Evolutionary conservation across 2,113 vertebrate species (phyloP), one percentile per base, ranked within the genome.

Genomic region (Sinosuthora webbiana): DNA sequence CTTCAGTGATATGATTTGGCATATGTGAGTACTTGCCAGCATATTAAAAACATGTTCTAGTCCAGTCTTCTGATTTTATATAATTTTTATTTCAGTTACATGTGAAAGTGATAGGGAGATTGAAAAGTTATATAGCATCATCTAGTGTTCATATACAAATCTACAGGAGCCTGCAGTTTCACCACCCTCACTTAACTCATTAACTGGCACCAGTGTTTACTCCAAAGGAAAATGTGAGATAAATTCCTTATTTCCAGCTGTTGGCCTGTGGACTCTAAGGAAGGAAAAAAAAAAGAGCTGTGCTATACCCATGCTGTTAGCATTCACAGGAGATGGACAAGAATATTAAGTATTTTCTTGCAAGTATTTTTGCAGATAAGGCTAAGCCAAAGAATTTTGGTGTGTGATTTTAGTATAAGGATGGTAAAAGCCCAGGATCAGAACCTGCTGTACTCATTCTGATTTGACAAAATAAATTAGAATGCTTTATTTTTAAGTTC

Each of bases 61-160:
- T 57, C 28, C 49, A 68, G 9, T 47, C 11, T 59, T 50, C 27
- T n/a, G 11, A 18, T 42, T 53, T n/a, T 12, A 37, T 13, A 21
- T 57, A 11, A 17, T 33, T 62, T 73, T 33, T 30, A 59, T 65
- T 41, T 31, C 15, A 19, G 7, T 45, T 55, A 27, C 0, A 0
- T 10, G 8, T 16, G 49, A 17, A n/a, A 56, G 27, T 8, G 65
- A 23, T 11, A 35, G 45, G 25, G 35, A 23, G 9, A 67, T 79
- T 79, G 50, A 45, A 73, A 91, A 69, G 94, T 62, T 93, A 30
- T 7, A 50, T 37, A 87, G 94, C 93, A 70, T 28, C 95, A 95
- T 93, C 96, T 97, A 95, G 96, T 83, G 96, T 91, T 55, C 57
- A 10, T 21, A 17, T 7, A 45, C 10, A 87, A 82, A 90, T 50